Conservation (phyloP, 2,113 vertebrate genomes). For the Coturnix japonica region DNA sequence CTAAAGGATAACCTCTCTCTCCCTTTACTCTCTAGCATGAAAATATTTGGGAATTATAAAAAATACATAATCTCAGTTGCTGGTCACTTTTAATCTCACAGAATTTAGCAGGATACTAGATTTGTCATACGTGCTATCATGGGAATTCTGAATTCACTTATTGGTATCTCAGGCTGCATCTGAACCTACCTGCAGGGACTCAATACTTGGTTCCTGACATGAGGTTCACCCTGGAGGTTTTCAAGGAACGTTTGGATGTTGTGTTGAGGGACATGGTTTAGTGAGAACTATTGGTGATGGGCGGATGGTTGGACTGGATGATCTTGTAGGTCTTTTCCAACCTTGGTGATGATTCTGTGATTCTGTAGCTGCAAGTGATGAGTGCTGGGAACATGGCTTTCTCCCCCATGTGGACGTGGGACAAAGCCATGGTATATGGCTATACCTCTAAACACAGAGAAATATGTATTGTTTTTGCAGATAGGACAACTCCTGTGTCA, state of each 20-base stretch:
- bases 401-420: accelerated
- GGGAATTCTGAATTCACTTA: not conserved
- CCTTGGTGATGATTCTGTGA: too few relatives aligned
- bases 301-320: too few relatives aligned
- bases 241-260: too few relatives aligned
- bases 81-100: not conserved
- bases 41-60: not conserved
- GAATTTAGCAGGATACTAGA: not conserved
- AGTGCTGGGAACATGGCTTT: accelerated
- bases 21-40: not conserved
- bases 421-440: not conserved
- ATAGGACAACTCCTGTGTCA: not conserved
- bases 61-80: not conserved
- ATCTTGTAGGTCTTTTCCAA: too few relatives aligned
- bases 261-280: too few relatives aligned
- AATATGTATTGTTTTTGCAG: not conserved
- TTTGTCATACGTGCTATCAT: accelerated
- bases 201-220: not conserved
- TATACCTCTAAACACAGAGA: not conserved
- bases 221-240: not conserved
- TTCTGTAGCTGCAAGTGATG: not conserved
- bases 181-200: not conserved
- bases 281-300: too few relatives aligned
- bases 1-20: not conserved
- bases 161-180: not conserved